These are phyloP conservation scores for Drosophila rhopaloa DNA, from an alignment of 1,140 invertebrate species.

Conservation along the genomic window DNA sequence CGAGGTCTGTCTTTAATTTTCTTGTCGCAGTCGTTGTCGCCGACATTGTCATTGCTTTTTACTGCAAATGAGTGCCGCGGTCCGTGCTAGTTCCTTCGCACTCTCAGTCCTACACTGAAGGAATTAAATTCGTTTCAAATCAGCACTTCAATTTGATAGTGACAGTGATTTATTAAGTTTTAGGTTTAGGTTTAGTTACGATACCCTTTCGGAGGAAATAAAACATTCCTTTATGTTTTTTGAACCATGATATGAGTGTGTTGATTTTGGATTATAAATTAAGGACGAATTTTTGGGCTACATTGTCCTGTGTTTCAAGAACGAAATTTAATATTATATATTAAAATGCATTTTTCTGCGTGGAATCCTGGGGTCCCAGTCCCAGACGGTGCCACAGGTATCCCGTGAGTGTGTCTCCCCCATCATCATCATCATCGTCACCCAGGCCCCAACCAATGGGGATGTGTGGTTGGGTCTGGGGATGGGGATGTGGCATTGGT, in stretches of 20 bases:
- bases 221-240: no score
- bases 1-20: slow-evolving; percentile 61
- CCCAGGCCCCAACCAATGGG: slow-evolving; percentile 39
- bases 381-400: slow-evolving; percentile 66
- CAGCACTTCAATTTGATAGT: neutral
- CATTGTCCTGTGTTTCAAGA: no score
- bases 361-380: slow-evolving; percentile 23
- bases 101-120: slow-evolving; percentile 15
- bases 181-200: no score
- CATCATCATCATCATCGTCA: slow-evolving; percentile 21
- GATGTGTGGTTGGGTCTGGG: slow-evolving; percentile 29
- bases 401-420: slow-evolving; percentile 48
- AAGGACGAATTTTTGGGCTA: no score
- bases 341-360: neutral
- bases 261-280: no score
- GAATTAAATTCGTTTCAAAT: neutral
- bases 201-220: no score
- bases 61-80: slow-evolving; percentile 74
- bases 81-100: slow-evolving; percentile 47
- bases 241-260: no score
- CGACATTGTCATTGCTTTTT: slow-evolving; percentile 76
- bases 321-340: neutral
- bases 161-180: neutral
- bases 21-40: slow-evolving; percentile 60
- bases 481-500: slow-evolving; percentile 9